These are phyloP conservation scores for Sorex fumeus DNA, from an alignment of 2,113 vertebrate species.

Conservation along the genomic window DNA sequence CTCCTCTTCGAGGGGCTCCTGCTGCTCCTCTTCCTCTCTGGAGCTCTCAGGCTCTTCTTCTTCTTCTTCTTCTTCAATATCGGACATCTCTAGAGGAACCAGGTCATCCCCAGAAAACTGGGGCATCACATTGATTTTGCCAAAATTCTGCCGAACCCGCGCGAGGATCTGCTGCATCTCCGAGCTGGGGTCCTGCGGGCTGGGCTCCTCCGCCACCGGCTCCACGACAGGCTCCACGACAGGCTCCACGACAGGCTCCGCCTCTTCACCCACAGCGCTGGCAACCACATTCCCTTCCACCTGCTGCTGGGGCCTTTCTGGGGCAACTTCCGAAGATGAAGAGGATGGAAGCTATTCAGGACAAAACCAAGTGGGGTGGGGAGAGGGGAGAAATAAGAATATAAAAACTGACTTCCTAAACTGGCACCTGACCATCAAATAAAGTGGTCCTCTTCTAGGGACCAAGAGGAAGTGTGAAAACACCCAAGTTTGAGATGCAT, in stretches of 20 bases:
- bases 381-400: constrained; percentile 52
- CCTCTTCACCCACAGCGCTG: constrained; percentile 12
- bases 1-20: constrained; percentile 42
- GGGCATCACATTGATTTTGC: constrained; percentile 95
- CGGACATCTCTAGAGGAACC: constrained; percentile 94
- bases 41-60: constrained; percentile 87
- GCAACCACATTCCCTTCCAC: constrained; percentile 30
- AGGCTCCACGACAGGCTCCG: background rate
- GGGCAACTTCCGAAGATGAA: constrained; percentile 12
- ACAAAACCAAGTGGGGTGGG: background rate
- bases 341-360: constrained; percentile 74
- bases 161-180: constrained; percentile 92
- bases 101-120: constrained; percentile 96
- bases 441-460: background rate
- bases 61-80: constrained; percentile 78
- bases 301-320: constrained; percentile 58
- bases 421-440: background rate
- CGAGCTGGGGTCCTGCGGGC: constrained; percentile 56
- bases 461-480: background rate
- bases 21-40: constrained; percentile 85
- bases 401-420: background rate
- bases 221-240: background rate
- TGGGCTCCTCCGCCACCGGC: constrained; percentile 71
- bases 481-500: background rate
- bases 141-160: constrained; percentile 95